Percentiles rank a stretch among this genome's conserved stretches.
phyloP scores from a whole-genome alignment of 2,888 invertebrate species.

The Sarcophaga rosellei region DNA sequence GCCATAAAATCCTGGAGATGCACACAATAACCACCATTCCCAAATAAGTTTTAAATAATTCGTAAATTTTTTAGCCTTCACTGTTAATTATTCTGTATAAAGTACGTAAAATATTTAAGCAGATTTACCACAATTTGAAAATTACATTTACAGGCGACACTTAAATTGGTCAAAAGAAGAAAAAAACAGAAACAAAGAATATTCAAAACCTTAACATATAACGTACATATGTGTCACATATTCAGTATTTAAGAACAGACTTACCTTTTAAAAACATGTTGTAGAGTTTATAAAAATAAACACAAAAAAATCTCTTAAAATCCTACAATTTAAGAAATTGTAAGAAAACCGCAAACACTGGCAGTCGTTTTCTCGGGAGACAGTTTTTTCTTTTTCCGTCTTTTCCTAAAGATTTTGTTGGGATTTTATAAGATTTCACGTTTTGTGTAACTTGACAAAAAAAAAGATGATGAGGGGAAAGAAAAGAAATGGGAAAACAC shows the following conservation, averaged over 20 bases:
- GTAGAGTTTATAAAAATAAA: not conserved
- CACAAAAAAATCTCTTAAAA: not conserved
- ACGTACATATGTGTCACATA: not conserved
- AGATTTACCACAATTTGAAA: constrained; percentile 35
- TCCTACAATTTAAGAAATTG: not conserved
- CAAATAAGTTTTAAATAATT: too few relatives aligned
- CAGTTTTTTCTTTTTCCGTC: too few relatives aligned
- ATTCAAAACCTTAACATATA: not conserved
- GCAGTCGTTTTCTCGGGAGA: too few relatives aligned
- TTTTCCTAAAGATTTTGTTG: not conserved
- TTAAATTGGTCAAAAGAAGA: not conserved
- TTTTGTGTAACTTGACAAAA: not conserved
- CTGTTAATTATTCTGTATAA: too few relatives aligned
- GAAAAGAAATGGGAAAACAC: not conserved
- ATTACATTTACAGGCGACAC: constrained; percentile 11
- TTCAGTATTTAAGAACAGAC: not conserved
- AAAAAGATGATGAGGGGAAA: not conserved
- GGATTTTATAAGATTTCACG: constrained; percentile 22
- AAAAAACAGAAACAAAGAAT: not conserved
- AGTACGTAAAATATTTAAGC: not conserved
- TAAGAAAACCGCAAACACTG: not conserved
- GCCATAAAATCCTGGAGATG: too few relatives aligned
- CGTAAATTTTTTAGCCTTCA: too few relatives aligned
- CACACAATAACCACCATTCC: too few relatives aligned
- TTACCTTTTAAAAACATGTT: not conserved